Base-by-base conservation (phyloP, 1,140 invertebrate species). In the Mactra quadrangularis region DNA sequence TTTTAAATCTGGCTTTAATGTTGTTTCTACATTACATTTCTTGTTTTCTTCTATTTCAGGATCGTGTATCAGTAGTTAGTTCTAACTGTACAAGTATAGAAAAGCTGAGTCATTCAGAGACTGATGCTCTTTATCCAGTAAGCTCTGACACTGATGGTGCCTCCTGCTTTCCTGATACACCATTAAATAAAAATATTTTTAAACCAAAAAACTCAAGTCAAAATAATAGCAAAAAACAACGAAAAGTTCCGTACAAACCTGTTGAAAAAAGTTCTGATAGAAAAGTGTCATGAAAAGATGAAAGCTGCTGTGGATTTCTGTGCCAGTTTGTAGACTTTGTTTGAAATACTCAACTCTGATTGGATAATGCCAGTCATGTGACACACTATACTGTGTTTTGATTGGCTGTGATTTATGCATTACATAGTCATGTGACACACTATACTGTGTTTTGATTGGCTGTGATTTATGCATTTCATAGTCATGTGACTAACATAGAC, bases 171-270 rank as follows among this genome's bases (percentile, higher is more conserved):
- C 60, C 75, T 27, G 76, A 79, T 29, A 66, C 45, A 27, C 76
- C 76, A 22, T n/a, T 79, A 53, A 50, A 41, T n/a, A 79, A 68
- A 79, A 53, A 79, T 22, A 79, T 79, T n/a, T 79, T 68, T 53
- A 77, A 77, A 33, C 59, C 59, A 53, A 50, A 60, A 77, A 64
- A 29, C 25, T 52, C 57, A 17, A 47, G 50, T 38, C 60, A 66
- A 29, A 68, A 55, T 62, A 47, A 64, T 52, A 55, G 62, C 52
- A 55, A 59, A 31, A 64, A 66, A 29, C n/a, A 41, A 27, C 66
- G 66, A 45, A 35, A 47, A 59, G 76, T 79, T 45, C 76, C 76
- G 7, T 79, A 79, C 31, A 68, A 70, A 38, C 76, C 47, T 13
- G 76, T 79, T 29, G 76, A 79, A n/a, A 68, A 59, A 38, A 60